Evolutionary conservation across 2,797 vertebrate species (phyloP).

Genomic region (Pipistrellus nathusii): DNA sequence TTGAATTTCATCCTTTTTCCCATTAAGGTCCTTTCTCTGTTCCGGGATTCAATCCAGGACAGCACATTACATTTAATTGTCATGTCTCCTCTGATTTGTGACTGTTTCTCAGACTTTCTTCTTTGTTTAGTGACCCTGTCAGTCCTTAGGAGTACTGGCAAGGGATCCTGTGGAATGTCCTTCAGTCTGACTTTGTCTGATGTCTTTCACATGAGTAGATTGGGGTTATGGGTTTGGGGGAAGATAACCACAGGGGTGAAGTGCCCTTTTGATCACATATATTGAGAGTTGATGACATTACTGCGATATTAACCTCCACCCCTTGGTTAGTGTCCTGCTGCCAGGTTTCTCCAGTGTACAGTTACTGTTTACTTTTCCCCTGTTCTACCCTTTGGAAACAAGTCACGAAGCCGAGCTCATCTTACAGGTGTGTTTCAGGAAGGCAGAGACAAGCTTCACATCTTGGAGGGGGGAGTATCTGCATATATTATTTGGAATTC

Average conservation of each 20-base stretch:
- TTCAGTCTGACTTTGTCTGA: not conserved
- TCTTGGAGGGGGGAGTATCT: not conserved
- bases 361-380: not conserved
- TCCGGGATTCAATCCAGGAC: not conserved
- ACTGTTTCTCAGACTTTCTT: not conserved
- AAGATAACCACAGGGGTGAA: not conserved
- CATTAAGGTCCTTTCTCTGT: constrained; percentile 30
- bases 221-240: not conserved
- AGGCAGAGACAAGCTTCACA: not conserved
- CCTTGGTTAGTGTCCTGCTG: not conserved
- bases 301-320: not conserved
- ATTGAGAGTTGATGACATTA: not conserved
- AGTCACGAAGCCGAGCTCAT: not conserved
- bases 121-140: not conserved
- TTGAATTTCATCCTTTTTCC: constrained; percentile 60
- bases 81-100: not conserved
- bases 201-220: not conserved
- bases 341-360: not conserved
- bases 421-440: not conserved
- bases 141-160: not conserved
- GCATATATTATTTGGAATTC: not conserved
- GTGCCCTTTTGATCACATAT: not conserved
- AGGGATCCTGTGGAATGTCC: not conserved
- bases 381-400: not conserved
- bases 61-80: not conserved